Evolutionary conservation across 2,888 invertebrate genomes (phyloP).

Genomic region (Scaptomyza parva): DNA sequence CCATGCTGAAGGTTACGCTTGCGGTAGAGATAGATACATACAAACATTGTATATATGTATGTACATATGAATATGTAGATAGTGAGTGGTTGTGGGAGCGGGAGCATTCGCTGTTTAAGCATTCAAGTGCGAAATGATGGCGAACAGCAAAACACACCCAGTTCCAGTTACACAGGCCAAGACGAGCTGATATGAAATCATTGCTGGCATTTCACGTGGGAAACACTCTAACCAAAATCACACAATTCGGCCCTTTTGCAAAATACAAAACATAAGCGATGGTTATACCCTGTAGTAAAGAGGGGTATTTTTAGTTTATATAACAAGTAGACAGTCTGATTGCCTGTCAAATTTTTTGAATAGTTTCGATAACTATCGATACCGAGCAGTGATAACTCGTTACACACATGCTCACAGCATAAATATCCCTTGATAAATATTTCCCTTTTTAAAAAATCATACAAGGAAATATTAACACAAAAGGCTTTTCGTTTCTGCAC

Average conservation of each 20-base stretch:
- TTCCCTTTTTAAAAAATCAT: no score
- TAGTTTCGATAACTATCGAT: not conserved
- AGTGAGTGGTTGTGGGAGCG: slow-evolving; percentile 31
- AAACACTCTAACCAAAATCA: slow-evolving; percentile 30
- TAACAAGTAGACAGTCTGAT: not conserved
- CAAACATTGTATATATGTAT: no score
- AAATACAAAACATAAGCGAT: slow-evolving; percentile 11
- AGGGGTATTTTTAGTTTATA: not conserved
- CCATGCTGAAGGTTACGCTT: slow-evolving; percentile 61
- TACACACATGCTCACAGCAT: not conserved
- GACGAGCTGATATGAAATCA: slow-evolving; percentile 39
- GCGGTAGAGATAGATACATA: slow-evolving; percentile 14
- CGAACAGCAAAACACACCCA: slow-evolving; percentile 55
- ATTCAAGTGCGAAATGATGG: slow-evolving; percentile 56
- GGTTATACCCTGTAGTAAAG: not conserved
- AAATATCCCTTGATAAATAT: not conserved
- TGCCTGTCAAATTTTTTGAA: not conserved
- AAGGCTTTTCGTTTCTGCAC: not conserved
- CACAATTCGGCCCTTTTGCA: slow-evolving; percentile 56
- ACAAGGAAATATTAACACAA: not conserved
- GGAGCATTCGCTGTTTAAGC: slow-evolving; percentile 48
- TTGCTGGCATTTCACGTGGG: slow-evolving; percentile 58
- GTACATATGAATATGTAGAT: no score
- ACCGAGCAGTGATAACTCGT: not conserved
- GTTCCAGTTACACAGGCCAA: slow-evolving; percentile 35